Evolutionary conservation across 2,113 vertebrate species (phyloP), one percentile per base, ranked within the genome.

Genomic region (Ptilorrhoa leucosticta): DNA sequence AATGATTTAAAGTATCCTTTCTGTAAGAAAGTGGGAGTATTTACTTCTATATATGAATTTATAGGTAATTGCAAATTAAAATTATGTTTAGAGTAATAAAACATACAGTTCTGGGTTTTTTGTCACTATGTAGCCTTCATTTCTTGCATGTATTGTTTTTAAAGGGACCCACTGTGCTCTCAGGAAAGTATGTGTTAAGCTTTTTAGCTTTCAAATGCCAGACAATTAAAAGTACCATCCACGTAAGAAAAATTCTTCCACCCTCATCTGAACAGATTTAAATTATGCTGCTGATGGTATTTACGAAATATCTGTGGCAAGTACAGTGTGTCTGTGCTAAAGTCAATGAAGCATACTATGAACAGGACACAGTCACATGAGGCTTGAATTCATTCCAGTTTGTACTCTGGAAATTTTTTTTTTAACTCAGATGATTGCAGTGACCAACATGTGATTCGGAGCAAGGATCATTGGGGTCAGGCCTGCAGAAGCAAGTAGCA

Each of bases 221-320:
- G 40, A 42, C 51, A 83, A 83, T 92, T 69, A 79, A 86, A 94
- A 93, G 45, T 72, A 87, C 61, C 31, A 86, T 73, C 68, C 80
- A 60, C 2, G 1, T 68, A 94, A 92, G 83, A 90, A 96, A 83
- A 97, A 95, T 66, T 93, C 73, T 83, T 97, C 68, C 47, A 82
- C 90, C 23, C 56, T 82, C 71, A 69, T 95, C 73, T 90, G 61
- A 87, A 26, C 69, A 70, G 61, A 72, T 64, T 84, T 85, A 64
- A 95, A 85, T 79, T 89, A 86, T 82, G 84, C 83, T 97, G 69
- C 88, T 96, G 95, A 78, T 91, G 65, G 95, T 97, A 97, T 97
- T 97, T 97, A 97, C 96, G 95, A 97, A 97, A 97, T 96, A 97
- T 97, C 93, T 95, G 86, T 90, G 79, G 94, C 93, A 78, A 96